Percentiles rank a stretch among this genome's conserved stretches.
Conservation (phyloP, 2,888 invertebrate species). For the Cryptocheilus praepositus region DNA sequence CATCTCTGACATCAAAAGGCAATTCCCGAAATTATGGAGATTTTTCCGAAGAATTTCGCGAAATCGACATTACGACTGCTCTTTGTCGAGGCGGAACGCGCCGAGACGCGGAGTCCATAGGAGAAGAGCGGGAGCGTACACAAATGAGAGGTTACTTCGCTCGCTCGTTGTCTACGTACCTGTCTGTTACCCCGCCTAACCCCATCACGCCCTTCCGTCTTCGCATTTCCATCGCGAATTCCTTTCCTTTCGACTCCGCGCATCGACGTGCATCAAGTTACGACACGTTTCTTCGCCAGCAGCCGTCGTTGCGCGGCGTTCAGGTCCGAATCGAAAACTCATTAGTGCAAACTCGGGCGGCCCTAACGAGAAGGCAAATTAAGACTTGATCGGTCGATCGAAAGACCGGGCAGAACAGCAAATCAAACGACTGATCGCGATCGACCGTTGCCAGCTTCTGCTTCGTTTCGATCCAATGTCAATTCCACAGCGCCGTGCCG, state of each 20-base stretch:
- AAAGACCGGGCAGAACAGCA: too few relatives aligned
- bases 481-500: too few relatives aligned
- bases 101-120: conserved; percentile 16
- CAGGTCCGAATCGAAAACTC: too few relatives aligned
- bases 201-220: conserved; percentile 16
- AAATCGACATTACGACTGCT: conserved; percentile 54
- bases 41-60: conserved; percentile 65
- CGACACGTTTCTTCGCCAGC: too few relatives aligned
- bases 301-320: too few relatives aligned
- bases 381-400: too few relatives aligned
- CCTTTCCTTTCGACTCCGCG: too few relatives aligned
- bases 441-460: too few relatives aligned
- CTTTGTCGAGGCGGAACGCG: conserved; percentile 39
- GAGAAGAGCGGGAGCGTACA: conserved; percentile 22
- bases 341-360: neutral
- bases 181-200: conserved; percentile 28
- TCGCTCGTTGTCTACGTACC: conserved; percentile 32
- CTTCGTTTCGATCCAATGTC: too few relatives aligned
- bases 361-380: too few relatives aligned
- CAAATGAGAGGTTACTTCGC: conserved; percentile 59
- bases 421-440: too few relatives aligned
- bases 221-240: conserved; percentile 28
- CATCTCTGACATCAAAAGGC: conserved; percentile 73
- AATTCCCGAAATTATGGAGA: conserved; percentile 73
- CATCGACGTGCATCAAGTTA: too few relatives aligned